Base-by-base conservation (phyloP, 92 coral and sea anemone genomes). In the Porites rus region DNA sequence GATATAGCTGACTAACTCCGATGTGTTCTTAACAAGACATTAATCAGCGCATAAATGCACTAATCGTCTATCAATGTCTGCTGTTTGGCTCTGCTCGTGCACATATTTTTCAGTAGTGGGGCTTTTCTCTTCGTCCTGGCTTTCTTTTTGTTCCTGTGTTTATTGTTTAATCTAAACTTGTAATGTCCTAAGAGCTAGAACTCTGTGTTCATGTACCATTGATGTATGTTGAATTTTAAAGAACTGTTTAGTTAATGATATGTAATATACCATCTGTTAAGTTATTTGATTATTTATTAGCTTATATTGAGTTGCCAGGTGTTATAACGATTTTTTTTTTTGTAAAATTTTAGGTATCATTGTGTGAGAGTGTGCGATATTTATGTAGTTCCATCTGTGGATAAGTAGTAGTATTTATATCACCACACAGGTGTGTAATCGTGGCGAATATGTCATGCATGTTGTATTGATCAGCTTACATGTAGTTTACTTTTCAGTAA, bases 211-310 rank as follows among this genome's bases (percentile, higher is more conserved):
- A 38, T 38, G 46, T 4, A 20, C 16, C 17, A 54, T 16, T 56
- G 43, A 46, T 50, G 61, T 38, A 28, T 60, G 25, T n/a, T 24
- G 53, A 17, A 22, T 18, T 18, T 16, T 66, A 25, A 69, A 56
- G 18, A 7, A 52, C 17, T 22, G 18, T 77, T 73, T 66, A 65
- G 28, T 18, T 50, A 21, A 52, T 21, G 65, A 63, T 51, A 22
- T 25, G 3, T 24, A 24, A 10, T 80, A 13, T 50, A 72, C 56
- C 9, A 20, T 68, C 10, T 65, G 21, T 22, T 81, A 58, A 81
- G 67, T 24, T 69, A 70, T 69, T 53, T 52, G 21, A 51, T 74
- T 81, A 58, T 69, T 70, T 70, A 69, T 66, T 8, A 51, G 63
- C 20, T 51, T 20, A 53, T 19, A 31, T 71, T 28, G 22, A 61